Evolutionary conservation across 2,113 vertebrate genomes (phyloP).

Genomic region (Rousettus leschenaultii): DNA sequence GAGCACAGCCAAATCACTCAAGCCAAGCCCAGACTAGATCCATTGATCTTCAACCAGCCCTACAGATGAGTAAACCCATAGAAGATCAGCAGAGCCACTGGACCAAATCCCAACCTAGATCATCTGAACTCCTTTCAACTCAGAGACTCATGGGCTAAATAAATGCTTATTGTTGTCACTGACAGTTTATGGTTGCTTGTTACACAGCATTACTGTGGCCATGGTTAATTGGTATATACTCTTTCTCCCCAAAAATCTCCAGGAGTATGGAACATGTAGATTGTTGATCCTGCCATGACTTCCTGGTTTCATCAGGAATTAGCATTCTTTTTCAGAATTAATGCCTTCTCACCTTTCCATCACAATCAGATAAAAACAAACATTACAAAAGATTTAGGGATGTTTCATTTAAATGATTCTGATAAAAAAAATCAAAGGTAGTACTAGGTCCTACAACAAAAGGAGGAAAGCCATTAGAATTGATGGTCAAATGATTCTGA

Average conservation of each 20-base stretch:
- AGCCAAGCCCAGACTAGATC: slow-evolving; percentile 14
- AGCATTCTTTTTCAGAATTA: slow-evolving; percentile 37
- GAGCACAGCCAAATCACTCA: neutral
- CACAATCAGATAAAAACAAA: neutral
- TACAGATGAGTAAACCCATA: neutral
- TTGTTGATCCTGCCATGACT: neutral
- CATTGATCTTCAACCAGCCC: neutral
- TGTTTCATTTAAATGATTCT: slow-evolving; percentile 11
- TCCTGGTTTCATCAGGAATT: neutral
- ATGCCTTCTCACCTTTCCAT: neutral
- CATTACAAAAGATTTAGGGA: neutral
- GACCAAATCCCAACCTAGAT: neutral
- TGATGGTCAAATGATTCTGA: neutral
- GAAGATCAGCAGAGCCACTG: neutral
- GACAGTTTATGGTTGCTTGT: slow-evolving; percentile 2
- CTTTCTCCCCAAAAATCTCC: neutral
- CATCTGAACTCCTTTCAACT: neutral
- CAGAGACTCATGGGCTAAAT: neutral
- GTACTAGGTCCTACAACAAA: neutral
- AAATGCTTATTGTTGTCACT: neutral
- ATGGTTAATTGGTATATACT: neutral
- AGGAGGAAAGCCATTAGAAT: neutral
- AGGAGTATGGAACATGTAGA: neutral
- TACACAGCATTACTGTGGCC: neutral
- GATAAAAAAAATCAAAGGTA: slow-evolving; percentile 27